Conservation (phyloP, 92 coral and sea anemone genomes). For the Pocillopora grandis region DNA sequence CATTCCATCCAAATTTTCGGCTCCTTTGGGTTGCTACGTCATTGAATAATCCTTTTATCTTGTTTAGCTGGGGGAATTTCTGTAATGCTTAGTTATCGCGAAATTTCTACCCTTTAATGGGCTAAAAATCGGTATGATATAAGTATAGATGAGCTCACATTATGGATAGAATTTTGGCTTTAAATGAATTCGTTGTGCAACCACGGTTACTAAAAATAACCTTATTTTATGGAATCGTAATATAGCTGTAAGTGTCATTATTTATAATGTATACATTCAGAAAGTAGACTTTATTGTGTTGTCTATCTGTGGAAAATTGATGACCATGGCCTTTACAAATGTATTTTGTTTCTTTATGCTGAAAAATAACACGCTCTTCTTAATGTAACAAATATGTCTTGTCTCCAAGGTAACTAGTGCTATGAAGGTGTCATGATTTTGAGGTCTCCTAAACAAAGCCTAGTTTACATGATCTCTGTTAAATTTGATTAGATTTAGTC, state of each 20-base stretch:
- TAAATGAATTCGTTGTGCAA: not conserved
- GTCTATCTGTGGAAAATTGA: conserved; percentile 29
- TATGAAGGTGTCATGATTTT: not conserved
- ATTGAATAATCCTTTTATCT: conserved; percentile 42
- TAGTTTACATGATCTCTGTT: no score
- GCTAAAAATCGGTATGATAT: not conserved
- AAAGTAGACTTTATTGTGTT: conserved; percentile 2
- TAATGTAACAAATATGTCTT: conserved; percentile 12
- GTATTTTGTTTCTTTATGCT: not conserved
- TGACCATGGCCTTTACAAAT: not conserved
- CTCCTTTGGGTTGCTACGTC: conserved; percentile 40
- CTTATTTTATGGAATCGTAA: conserved; percentile 2
- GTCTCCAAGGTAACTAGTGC: conserved; percentile 33
- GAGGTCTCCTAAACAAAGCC: no score
- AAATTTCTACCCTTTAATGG: conserved; percentile 1
- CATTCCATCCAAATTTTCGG: conserved; percentile 48
- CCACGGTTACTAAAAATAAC: not conserved
- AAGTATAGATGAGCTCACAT: no score
- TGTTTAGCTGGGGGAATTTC: conserved; percentile 48
- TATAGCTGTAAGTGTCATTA: not conserved
- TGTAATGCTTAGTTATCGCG: conserved; percentile 23
- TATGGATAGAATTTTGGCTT: not conserved
- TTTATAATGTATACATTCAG: not conserved
- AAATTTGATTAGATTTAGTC: no score
- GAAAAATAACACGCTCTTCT: conserved; percentile 18